Conservation (phyloP, 1,140 invertebrate genomes). For the Microplitis demolitor region DNA sequence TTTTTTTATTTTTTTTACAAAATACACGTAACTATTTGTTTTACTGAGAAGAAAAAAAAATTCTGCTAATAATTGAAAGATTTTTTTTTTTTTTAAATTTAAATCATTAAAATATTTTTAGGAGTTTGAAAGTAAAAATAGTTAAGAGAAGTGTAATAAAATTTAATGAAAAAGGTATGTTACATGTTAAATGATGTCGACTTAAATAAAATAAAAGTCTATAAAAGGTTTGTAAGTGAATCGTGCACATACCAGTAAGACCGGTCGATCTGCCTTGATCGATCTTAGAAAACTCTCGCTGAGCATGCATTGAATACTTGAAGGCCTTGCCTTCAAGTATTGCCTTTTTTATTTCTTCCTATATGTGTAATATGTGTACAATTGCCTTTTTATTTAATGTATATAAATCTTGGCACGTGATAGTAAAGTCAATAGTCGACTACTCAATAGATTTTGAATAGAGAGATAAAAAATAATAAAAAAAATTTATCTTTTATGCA, state of each 20-base stretch:
- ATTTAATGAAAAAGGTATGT: background rate
- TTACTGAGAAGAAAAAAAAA: background rate
- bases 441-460: background rate
- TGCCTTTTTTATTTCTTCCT: slow-evolving; percentile 11
- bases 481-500: too few species aligned
- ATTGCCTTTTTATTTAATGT: background rate
- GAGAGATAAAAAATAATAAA: too few species aligned
- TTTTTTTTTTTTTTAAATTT: too few species aligned
- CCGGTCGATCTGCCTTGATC: slow-evolving; percentile 32
- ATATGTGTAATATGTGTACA: background rate
- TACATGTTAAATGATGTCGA: slow-evolving; percentile 37
- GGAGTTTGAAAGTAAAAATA: background rate
- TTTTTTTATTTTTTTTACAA: background rate
- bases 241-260: slow-evolving; percentile 31
- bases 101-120: background rate
- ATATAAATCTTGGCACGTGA: background rate
- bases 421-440: background rate
- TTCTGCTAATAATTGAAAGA: too few species aligned
- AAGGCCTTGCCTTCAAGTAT: slow-evolving; percentile 11
- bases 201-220: slow-evolving; percentile 36
- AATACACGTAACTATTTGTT: background rate
- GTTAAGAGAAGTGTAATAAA: background rate
- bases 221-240: slow-evolving; percentile 33
- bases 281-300: slow-evolving; percentile 46
- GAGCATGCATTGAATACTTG: slow-evolving; percentile 12